Conservation (phyloP, 2,113 vertebrate species). For the Mellivora capensis region DNA sequence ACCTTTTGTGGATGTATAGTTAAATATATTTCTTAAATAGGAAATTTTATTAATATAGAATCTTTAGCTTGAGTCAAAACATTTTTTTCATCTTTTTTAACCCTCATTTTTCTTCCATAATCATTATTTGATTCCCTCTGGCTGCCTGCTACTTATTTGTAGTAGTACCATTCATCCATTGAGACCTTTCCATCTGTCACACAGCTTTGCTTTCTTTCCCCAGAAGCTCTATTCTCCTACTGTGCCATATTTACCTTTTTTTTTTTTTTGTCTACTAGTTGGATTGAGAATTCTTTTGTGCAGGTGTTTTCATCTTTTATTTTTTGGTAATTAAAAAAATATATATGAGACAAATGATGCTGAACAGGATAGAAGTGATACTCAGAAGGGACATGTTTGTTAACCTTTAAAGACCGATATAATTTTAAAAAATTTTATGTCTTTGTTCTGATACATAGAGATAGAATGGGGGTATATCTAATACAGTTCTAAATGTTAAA, state of each 20-base stretch:
- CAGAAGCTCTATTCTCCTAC: conserved; percentile 85
- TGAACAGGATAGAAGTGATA: conserved; percentile 24
- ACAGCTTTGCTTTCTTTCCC: conserved; percentile 87
- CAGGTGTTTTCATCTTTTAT: conserved; percentile 52
- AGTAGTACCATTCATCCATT: conserved; percentile 91
- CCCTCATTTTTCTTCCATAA: conserved; percentile 88
- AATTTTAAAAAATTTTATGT: neutral
- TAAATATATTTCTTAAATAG: conserved; percentile 62
- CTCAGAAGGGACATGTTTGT: neutral
- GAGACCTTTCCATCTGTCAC: conserved; percentile 93
- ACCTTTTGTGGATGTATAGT: conserved; percentile 59
- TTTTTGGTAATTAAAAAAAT: conserved; percentile 1
- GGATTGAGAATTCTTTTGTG: conserved; percentile 72
- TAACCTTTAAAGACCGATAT: neutral
- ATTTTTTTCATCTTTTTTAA: conserved; percentile 81
- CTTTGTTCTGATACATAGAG: neutral
- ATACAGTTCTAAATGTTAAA: conserved; percentile 26
- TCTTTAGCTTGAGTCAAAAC: conserved; percentile 74
- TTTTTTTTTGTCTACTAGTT: conserved; percentile 63
- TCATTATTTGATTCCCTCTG: conserved; percentile 89
- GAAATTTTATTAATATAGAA: conserved; percentile 64
- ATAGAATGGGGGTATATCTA: neutral
- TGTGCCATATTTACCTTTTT: conserved; percentile 81
- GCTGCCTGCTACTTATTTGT: conserved; percentile 87
- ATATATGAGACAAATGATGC: conserved; percentile 44